Conservation (phyloP, 2,888 invertebrate genomes). For the Flexamia atlantica region DNA sequence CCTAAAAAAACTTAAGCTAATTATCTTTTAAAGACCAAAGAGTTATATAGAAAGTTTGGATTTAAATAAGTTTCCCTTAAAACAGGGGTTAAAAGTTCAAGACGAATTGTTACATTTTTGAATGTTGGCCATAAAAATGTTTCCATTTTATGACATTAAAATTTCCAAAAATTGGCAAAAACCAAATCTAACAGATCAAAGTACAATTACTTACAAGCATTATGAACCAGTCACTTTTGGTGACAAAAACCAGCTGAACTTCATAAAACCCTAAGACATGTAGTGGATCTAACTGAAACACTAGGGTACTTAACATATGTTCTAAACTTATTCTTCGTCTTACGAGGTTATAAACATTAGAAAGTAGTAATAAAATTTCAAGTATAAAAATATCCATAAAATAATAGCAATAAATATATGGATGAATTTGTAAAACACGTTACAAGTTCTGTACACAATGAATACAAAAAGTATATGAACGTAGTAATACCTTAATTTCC, state of each 20-base stretch:
- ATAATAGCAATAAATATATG: constrained; percentile 50
- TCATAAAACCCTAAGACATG: background rate
- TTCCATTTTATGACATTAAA: too few species aligned
- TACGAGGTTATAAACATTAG: constrained; percentile 25
- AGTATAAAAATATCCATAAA: constrained; percentile 45
- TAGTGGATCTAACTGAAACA: constrained; percentile 12
- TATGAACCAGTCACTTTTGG: too few species aligned
- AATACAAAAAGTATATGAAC: constrained; percentile 13
- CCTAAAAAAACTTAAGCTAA: too few species aligned
- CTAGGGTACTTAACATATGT: constrained; percentile 20
- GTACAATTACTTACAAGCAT: too few species aligned
- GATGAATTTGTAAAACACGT: constrained; percentile 14
- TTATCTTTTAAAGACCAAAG: too few species aligned
- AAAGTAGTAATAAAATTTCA: constrained; percentile 46
- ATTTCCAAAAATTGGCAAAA: too few species aligned
- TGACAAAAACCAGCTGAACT: constrained; percentile 15
- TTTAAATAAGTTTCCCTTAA: too few species aligned
- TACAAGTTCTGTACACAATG: constrained; percentile 2
- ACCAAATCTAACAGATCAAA: too few species aligned
- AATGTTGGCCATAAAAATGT: too few species aligned
- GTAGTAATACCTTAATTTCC: constrained; percentile 6
- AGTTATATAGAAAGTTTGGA: too few species aligned
- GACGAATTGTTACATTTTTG: too few species aligned
- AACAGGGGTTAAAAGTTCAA: too few species aligned
- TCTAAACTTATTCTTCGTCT: constrained; percentile 12